Conservation (phyloP, 2,888 invertebrate species). For the Stramonita haemastoma region DNA sequence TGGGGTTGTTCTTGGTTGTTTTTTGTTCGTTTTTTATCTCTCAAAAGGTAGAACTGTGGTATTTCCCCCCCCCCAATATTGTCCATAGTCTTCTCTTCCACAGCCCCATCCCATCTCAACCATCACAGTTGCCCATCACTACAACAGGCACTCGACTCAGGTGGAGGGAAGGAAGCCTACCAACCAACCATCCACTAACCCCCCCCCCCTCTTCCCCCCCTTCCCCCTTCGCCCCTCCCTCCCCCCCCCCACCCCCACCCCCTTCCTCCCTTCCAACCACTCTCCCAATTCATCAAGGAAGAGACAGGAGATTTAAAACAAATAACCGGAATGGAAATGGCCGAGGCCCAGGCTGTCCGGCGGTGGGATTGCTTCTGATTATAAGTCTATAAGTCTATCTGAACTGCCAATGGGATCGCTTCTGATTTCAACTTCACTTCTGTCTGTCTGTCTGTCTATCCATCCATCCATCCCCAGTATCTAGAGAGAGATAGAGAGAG, state of each 20-base stretch:
- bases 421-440: slow-evolving; percentile 6
- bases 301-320: slow-evolving; percentile 42
- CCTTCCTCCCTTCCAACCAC: not conserved
- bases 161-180: not conserved
- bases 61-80: no score
- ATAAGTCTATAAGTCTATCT: slow-evolving; percentile 40
- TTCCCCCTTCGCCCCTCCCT: not conserved
- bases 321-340: slow-evolving; percentile 41
- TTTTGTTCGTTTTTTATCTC: no score
- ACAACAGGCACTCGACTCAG: no score
- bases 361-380: slow-evolving; percentile 41
- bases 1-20: no score
- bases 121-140: no score
- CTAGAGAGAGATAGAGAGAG: not conserved
- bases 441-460: slow-evolving; percentile 19
- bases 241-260: not conserved
- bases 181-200: not conserved
- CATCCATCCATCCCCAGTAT: no score
- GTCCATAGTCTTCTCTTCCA: no score
- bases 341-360: slow-evolving; percentile 34
- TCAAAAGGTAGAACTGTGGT: no score
- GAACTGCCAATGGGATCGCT: slow-evolving; percentile 34
- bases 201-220: not conserved
- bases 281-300: slow-evolving; percentile 23
- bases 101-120: no score